phyloP scores from a whole-genome alignment of 2,797 vertebrate species.

The Rhinella marina region DNA sequence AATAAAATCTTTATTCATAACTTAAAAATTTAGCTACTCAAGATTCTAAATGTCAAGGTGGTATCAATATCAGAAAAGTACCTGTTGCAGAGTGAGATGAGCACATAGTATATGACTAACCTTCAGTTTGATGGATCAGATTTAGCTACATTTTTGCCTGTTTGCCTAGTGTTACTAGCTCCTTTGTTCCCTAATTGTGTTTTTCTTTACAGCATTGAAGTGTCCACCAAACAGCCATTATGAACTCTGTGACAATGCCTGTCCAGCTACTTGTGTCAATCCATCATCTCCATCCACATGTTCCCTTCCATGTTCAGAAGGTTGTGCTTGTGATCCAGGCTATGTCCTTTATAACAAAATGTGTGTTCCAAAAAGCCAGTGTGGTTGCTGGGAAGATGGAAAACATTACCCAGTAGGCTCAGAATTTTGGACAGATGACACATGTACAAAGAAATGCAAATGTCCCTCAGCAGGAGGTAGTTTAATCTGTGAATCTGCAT shows the following conservation, averaged over 20 bases:
- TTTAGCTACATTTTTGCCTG: no score
- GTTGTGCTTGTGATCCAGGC: constrained; percentile 65
- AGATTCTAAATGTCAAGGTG: no score
- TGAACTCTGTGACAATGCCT: constrained; percentile 66
- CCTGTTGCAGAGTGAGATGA: no score
- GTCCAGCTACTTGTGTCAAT: constrained; percentile 67
- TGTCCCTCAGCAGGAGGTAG: constrained; percentile 71
- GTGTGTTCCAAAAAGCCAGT: constrained; percentile 66
- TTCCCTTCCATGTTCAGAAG: constrained; percentile 61
- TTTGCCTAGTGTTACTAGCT: no score
- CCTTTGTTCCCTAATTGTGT: background rate
- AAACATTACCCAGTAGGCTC: constrained; percentile 76
- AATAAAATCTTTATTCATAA: no score
- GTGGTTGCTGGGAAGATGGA: constrained; percentile 72
- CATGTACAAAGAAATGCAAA: constrained; percentile 72
- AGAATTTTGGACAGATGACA: constrained; percentile 78
- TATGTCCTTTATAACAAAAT: constrained; percentile 66
- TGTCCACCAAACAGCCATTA: constrained; percentile 66
- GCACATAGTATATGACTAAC: no score
- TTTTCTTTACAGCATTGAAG: constrained; percentile 37
- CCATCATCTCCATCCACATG: background rate
- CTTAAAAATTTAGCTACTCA: no score
- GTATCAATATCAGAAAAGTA: no score
- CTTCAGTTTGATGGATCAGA: no score
- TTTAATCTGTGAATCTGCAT: constrained; percentile 70